Evolutionary conservation across 2,113 vertebrate genomes (phyloP).

Genomic region (Coreoperca whiteheadi): DNA sequence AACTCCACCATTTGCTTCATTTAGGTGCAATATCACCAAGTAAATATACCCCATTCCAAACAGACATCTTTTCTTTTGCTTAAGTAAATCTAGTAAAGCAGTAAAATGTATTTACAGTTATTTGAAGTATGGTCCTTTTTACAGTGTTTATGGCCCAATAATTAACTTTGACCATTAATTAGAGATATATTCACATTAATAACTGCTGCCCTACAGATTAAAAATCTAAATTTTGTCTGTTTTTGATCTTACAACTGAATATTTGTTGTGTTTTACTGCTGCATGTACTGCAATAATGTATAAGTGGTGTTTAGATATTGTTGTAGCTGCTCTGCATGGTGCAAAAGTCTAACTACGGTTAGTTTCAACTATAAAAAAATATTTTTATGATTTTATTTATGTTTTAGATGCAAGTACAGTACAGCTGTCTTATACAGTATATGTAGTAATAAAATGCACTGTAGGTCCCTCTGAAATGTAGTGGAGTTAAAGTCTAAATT

Average conservation of each 20-base stretch:
- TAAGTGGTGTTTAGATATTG: not conserved
- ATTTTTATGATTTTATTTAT: not conserved
- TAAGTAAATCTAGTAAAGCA: not conserved
- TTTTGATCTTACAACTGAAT: not conserved
- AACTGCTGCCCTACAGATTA: not conserved
- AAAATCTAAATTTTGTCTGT: not conserved
- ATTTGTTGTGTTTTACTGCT: not conserved
- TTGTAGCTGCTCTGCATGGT: not conserved
- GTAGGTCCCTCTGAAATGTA: not conserved
- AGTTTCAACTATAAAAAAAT: not conserved
- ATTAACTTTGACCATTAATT: not conserved
- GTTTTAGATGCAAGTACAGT: not conserved
- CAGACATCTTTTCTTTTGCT: not conserved
- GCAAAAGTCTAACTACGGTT: not conserved
- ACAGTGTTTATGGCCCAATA: not conserved
- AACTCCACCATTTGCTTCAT: not conserved
- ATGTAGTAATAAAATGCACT: not conserved
- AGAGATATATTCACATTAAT: not conserved
- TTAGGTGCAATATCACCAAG: not conserved
- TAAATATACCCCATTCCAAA: not conserved
- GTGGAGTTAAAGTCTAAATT: not conserved
- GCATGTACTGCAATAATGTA: not conserved
- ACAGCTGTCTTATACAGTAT: not conserved
- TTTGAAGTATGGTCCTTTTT: too few species aligned
- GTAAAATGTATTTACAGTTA: not conserved